Conservation (phyloP, 2,113 vertebrate genomes). For the Mobula hypostoma region DNA sequence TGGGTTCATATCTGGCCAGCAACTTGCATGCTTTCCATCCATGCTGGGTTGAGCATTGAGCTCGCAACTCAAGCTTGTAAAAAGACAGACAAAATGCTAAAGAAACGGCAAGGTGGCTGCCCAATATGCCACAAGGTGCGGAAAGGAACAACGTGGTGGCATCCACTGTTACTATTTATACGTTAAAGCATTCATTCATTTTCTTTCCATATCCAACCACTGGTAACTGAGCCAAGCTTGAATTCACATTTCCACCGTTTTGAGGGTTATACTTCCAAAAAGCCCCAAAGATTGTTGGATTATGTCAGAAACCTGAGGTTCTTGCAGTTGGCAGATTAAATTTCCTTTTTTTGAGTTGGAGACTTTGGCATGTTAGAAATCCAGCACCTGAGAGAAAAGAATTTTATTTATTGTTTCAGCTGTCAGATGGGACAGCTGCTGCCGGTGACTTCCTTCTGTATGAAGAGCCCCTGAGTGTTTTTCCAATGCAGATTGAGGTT, state of each 20-base stretch:
- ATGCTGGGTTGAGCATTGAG: too few species aligned
- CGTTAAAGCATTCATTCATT: not conserved
- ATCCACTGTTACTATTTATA: not conserved
- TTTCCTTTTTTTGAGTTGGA: not conserved
- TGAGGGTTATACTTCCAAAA: not conserved
- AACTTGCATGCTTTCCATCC: too few species aligned
- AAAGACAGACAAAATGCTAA: too few species aligned
- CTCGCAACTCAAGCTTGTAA: too few species aligned
- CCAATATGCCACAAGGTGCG: too few species aligned
- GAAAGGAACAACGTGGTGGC: not conserved
- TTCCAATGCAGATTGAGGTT: not conserved
- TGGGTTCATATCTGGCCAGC: too few species aligned
- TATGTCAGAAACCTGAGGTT: not conserved
- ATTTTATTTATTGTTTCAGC: slow-evolving; percentile 31
- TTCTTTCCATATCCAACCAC: not conserved
- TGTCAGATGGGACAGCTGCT: not conserved
- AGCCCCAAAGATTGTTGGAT: not conserved
- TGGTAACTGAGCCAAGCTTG: not conserved
- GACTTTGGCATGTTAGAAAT: not conserved
- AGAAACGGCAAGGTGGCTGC: too few species aligned
- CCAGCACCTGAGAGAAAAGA: slow-evolving; percentile 5
- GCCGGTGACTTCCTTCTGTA: not conserved
- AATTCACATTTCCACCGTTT: not conserved
- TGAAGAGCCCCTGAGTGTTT: not conserved
- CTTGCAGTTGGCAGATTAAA: not conserved